Evolutionary conservation across 2,113 vertebrate genomes (phyloP).

Genomic region (Siniperca chuatsi): DNA sequence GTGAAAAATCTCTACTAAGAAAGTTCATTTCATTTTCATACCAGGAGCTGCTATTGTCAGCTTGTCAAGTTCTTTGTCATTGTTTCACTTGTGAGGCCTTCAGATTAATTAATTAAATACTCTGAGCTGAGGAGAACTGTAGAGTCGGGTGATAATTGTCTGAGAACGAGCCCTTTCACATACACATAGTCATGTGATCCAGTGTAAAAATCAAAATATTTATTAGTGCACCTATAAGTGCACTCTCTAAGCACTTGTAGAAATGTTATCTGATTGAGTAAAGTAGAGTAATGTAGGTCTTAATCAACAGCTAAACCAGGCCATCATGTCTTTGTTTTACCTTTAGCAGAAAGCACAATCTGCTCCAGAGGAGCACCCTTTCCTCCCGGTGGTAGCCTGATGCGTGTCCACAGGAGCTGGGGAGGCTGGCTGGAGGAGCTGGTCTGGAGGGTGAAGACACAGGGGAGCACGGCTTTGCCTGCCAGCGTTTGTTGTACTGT

Average conservation of each 20-base stretch:
- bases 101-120: constrained; percentile 3
- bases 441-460: constrained; percentile 86
- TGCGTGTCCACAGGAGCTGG: constrained; percentile 91
- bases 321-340: constrained; percentile 59
- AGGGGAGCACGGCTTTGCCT: constrained; percentile 89
- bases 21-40: constrained; percentile 13
- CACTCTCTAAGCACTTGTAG: neutral
- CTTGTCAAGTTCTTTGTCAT: neutral
- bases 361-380: constrained; percentile 80
- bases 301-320: constrained; percentile 5
- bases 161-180: neutral
- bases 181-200: neutral
- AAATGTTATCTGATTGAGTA: neutral
- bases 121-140: constrained; percentile 11
- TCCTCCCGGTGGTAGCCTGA: constrained; percentile 71
- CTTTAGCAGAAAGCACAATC: constrained; percentile 90
- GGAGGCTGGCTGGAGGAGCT: constrained; percentile 66
- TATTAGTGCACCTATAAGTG: neutral
- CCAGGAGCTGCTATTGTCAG: constrained; percentile 16
- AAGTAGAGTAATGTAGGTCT: neutral
- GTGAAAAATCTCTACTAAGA: neutral
- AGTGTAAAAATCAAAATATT: neutral
- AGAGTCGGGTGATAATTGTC: neutral
- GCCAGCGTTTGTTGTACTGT: constrained; percentile 84
- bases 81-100: neutral